A percentile compares a stretch with the other conserved stretches of the same genome.
These are phyloP conservation scores for Columba guinea DNA, from an alignment of 2,797 vertebrate genomes.

Conservation along the genomic window DNA sequence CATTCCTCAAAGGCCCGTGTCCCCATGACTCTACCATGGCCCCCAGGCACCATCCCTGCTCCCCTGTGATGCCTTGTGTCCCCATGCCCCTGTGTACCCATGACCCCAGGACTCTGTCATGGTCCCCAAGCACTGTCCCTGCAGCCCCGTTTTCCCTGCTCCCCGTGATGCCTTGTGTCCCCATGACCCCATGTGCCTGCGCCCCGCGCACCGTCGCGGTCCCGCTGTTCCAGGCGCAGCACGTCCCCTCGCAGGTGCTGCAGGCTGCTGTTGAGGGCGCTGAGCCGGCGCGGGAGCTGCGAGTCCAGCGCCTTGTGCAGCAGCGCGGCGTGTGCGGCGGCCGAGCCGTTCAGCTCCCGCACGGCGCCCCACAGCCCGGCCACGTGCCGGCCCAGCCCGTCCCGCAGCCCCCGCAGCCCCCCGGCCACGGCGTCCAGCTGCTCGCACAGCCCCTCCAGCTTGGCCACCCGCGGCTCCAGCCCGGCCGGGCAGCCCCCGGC, in stretches of 20 bases:
- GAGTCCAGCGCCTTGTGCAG: slow-evolving; percentile 83
- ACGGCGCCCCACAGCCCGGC: slow-evolving; percentile 86
- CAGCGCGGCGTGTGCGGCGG: slow-evolving; percentile 75
- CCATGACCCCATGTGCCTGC: not conserved
- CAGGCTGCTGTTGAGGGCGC: slow-evolving; percentile 85
- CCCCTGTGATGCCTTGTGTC: too few species aligned
- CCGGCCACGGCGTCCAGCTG: slow-evolving; percentile 83
- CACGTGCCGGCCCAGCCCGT: slow-evolving; percentile 33
- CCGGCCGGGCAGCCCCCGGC: slow-evolving; percentile 78
- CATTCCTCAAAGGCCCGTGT: too few species aligned
- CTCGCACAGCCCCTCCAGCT: slow-evolving; percentile 86
- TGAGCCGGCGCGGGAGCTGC: slow-evolving; percentile 75
- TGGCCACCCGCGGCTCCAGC: slow-evolving; percentile 86
- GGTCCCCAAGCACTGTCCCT: too few species aligned
- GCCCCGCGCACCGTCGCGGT: slow-evolving; percentile 81
- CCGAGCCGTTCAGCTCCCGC: slow-evolving; percentile 85
- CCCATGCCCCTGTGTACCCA: too few species aligned
- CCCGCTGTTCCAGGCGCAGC: slow-evolving; percentile 74
- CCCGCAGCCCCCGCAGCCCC: slow-evolving; percentile 82
- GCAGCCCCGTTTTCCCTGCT: too few species aligned
- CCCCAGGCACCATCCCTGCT: too few species aligned
- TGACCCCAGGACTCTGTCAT: too few species aligned
- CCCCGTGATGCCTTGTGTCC: not conserved
- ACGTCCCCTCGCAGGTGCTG: slow-evolving; percentile 78
- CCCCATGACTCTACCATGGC: too few species aligned